These are phyloP conservation scores for Dendrolimus punctatus DNA, from an alignment of 1,140 invertebrate genomes.

Conservation along the genomic window DNA sequence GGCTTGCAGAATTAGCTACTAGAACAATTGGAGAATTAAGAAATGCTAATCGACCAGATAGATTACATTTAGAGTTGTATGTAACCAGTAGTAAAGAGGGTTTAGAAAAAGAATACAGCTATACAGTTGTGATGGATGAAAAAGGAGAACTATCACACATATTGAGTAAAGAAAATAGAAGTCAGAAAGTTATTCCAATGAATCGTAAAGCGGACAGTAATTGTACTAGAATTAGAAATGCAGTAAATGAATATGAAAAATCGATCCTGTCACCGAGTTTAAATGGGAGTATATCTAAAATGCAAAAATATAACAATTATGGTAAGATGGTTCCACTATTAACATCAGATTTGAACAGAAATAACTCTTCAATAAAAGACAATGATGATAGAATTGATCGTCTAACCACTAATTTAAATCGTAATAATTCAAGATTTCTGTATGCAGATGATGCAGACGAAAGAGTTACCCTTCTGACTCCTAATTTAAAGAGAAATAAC, in stretches of 20 bases:
- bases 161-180: slow-evolving; percentile 22
- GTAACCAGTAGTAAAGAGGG: slow-evolving; percentile 41
- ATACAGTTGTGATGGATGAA: slow-evolving; percentile 43
- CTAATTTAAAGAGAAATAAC: slow-evolving; percentile 31
- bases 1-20: slow-evolving; percentile 45
- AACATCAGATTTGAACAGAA: too few relatives aligned
- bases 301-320: too few relatives aligned
- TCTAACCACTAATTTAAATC: too few relatives aligned
- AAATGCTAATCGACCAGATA: slow-evolving; percentile 52
- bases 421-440: too few relatives aligned
- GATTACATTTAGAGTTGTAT: slow-evolving; percentile 55
- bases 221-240: too few relatives aligned
- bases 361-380: too few relatives aligned
- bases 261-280: too few relatives aligned
- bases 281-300: too few relatives aligned
- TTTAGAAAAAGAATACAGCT: slow-evolving; percentile 17
- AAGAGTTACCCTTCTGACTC: slow-evolving; percentile 41
- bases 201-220: too few relatives aligned
- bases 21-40: slow-evolving; percentile 40
- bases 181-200: slow-evolving; percentile 8
- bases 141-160: slow-evolving; percentile 35
- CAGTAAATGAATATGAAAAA: too few relatives aligned
- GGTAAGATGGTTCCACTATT: too few relatives aligned
- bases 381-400: too few relatives aligned
- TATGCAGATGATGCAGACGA: slow-evolving; percentile 20